These are phyloP conservation scores for Serinus canaria DNA, from an alignment of 2,113 vertebrate species.

Conservation along the genomic window DNA sequence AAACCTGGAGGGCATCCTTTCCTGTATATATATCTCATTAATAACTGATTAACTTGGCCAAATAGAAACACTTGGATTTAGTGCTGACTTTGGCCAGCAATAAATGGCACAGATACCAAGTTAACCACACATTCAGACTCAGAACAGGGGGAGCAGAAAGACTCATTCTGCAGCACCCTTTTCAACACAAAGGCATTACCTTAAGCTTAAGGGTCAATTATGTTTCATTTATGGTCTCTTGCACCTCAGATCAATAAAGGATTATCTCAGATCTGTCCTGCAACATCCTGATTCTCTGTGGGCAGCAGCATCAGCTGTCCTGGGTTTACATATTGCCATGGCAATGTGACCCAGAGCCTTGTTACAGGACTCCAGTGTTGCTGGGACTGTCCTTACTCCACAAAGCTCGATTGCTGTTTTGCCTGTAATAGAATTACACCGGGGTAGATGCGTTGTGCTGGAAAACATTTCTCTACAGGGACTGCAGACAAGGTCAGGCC, in stretches of 20 bases:
- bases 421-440: not conserved
- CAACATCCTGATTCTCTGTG: not conserved
- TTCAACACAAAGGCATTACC: not conserved
- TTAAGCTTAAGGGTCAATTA: not conserved
- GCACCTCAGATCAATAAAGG: not conserved
- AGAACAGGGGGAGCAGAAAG: not conserved
- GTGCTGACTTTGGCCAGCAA: not conserved
- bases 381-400: not conserved
- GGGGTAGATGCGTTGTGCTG: not conserved
- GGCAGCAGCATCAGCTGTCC: not conserved
- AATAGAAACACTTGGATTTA: not conserved
- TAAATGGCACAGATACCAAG: not conserved
- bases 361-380: rapidly evolving
- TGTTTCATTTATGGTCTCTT: not conserved
- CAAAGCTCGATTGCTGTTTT: not conserved
- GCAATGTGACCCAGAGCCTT: not conserved
- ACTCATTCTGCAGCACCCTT: not conserved
- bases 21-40: not conserved
- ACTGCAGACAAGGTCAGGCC: not conserved
- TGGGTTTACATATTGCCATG: not conserved
- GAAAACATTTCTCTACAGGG: not conserved
- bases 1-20: not conserved
- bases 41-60: not conserved
- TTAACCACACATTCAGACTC: not conserved
- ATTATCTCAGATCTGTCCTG: not conserved